A percentile compares a stretch with the other conserved stretches of the same genome.
Evolutionary conservation across 2,113 vertebrate genomes (phyloP).

Genomic region (Origma solitaria): DNA sequence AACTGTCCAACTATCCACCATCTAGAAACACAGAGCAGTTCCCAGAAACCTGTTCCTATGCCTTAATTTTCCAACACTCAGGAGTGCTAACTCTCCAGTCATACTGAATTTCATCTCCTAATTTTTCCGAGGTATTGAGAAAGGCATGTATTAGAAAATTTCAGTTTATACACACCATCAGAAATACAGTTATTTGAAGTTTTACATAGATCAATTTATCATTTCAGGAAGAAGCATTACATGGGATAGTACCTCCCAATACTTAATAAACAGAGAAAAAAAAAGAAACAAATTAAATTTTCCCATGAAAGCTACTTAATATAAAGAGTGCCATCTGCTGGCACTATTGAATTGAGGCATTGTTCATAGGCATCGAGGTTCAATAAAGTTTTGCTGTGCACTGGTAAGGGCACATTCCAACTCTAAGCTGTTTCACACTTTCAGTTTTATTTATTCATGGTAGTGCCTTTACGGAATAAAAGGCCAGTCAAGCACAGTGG

Average conservation of each 20-base stretch:
- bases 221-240: not conserved
- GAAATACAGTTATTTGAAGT: not conserved
- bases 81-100: not conserved
- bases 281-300: not conserved
- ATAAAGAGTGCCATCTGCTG: conserved; percentile 66
- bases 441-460: conserved; percentile 49
- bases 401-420: not conserved
- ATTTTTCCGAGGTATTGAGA: not conserved
- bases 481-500: conserved; percentile 21
- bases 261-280: not conserved
- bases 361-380: not conserved
- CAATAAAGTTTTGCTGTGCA: conserved; percentile 35
- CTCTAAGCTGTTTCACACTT: conserved; percentile 10
- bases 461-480: not conserved
- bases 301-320: conserved; percentile 24
- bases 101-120: not conserved
- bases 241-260: not conserved
- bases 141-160: not conserved
- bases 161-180: not conserved
- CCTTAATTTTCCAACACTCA: not conserved
- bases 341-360: not conserved
- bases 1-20: not conserved
- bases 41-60: not conserved
- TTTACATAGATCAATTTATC: not conserved
- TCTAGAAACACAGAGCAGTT: not conserved